A percentile compares a stretch with the other conserved stretches of the same genome.
Conservation (phyloP, 2,113 vertebrate genomes). For the Menura novaehollandiae region DNA sequence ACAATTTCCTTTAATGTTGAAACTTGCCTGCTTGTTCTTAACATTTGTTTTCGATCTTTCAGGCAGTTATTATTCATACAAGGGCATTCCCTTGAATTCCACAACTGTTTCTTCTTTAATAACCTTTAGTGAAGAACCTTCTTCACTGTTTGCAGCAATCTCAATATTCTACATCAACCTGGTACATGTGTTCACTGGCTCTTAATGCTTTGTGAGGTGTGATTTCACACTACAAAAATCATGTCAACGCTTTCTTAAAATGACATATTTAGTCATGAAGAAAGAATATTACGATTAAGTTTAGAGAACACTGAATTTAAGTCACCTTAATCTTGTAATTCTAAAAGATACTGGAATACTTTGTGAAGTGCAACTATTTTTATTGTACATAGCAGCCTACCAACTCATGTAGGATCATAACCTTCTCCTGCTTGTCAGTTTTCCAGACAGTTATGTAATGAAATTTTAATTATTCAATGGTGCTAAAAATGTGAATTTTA, state of each 20-base stretch:
- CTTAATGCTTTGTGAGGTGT: background rate
- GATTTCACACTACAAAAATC: background rate
- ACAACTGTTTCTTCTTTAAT: background rate
- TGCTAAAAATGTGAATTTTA: background rate
- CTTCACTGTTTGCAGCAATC: background rate
- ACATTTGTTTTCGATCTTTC: background rate
- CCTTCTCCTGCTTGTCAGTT: background rate
- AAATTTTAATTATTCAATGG: background rate
- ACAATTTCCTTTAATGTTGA: background rate
- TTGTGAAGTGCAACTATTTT: background rate
- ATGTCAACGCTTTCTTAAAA: background rate
- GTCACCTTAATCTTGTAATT: background rate
- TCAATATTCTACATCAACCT: background rate
- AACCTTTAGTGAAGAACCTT: background rate
- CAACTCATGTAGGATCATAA: background rate
- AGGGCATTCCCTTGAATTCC: background rate
- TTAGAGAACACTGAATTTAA: background rate
- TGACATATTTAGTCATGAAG: background rate
- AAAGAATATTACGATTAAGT: background rate
- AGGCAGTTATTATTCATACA: background rate
- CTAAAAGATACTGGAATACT: background rate
- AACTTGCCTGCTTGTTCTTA: background rate
- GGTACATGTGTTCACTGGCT: background rate
- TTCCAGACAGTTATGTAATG: background rate
- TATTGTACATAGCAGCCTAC: background rate